Conservation (phyloP, 2,888 invertebrate genomes). For the Blastobasis lacticolella region DNA sequence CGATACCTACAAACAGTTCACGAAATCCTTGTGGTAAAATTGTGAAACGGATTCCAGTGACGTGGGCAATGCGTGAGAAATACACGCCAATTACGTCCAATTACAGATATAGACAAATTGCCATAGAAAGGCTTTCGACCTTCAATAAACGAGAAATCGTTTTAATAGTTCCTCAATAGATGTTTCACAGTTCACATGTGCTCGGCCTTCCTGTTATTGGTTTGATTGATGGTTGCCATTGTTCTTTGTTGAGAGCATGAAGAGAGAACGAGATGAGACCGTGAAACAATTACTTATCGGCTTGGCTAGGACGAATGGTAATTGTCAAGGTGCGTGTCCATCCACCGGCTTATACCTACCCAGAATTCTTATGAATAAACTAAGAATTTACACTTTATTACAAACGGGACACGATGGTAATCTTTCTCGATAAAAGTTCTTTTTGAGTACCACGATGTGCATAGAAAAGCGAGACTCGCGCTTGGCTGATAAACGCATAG, state of each 20-base stretch:
- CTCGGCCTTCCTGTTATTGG: slow-evolving; percentile 27
- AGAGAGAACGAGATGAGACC: slow-evolving; percentile 20
- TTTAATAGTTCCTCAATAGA: slow-evolving; percentile 18
- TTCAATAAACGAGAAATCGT: slow-evolving; percentile 23
- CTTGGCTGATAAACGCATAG: no score
- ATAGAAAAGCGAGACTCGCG: no score
- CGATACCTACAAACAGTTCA: no score
- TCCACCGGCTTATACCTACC: no score
- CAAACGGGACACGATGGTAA: no score
- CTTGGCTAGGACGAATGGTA: neutral
- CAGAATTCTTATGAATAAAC: no score
- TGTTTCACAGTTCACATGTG: slow-evolving; percentile 20
- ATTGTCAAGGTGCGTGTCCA: no score
- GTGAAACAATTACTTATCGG: slow-evolving; percentile 9
- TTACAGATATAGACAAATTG: slow-evolving; percentile 43
- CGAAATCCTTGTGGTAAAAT: no score
- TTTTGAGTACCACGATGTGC: no score
- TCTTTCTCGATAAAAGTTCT: no score
- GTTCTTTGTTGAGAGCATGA: slow-evolving; percentile 7
- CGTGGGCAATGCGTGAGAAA: slow-evolving; percentile 40
- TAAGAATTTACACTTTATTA: no score
- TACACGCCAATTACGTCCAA: slow-evolving; percentile 34
- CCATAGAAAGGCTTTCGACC: slow-evolving; percentile 45
- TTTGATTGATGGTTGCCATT: slow-evolving; percentile 22
- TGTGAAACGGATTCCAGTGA: neutral